phyloP scores from a whole-genome alignment of 2,888 invertebrate genomes.

The Girardia tigrina region DNA sequence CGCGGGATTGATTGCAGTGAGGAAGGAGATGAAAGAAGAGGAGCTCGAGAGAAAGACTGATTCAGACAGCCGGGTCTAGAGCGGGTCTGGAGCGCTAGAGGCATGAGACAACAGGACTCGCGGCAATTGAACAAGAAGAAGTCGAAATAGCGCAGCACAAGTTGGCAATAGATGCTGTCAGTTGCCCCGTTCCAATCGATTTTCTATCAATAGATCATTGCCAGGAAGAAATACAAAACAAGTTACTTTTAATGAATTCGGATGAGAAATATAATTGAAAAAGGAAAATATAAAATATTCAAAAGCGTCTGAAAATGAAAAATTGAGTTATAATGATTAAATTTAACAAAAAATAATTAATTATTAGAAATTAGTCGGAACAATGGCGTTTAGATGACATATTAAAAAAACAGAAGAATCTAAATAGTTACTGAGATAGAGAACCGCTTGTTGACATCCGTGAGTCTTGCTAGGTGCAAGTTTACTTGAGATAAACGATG shows the following conservation, averaged over 20 bases:
- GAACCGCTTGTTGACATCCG: not conserved
- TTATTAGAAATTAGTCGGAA: too few relatives aligned
- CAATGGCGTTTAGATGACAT: too few relatives aligned
- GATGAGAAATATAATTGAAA: constrained; percentile 26
- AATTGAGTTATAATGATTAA: too few relatives aligned
- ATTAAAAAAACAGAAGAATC: too few relatives aligned
- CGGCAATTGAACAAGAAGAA: constrained; percentile 8
- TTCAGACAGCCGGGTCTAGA: not conserved
- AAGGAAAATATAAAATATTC: constrained; percentile 30
- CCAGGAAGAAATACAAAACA: too few relatives aligned
- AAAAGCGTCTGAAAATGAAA: constrained; percentile 25
- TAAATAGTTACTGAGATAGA: too few relatives aligned
- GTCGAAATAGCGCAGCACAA: constrained; percentile 8
- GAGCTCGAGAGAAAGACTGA: not conserved
- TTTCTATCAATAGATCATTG: not conserved
- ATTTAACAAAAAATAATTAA: too few relatives aligned
- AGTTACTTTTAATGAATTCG: constrained; percentile 16
- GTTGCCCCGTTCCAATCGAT: constrained; percentile 28
- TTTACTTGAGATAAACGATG: not conserved
- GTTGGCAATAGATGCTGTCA: constrained; percentile 26
- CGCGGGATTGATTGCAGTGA: not conserved
- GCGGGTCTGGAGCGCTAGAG: not conserved
- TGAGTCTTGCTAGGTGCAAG: not conserved
- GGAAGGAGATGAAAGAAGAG: not conserved
- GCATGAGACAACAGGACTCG: not conserved